Conservation (phyloP, 2,113 vertebrate genomes). For the Dipodomys spectabilis region DNA sequence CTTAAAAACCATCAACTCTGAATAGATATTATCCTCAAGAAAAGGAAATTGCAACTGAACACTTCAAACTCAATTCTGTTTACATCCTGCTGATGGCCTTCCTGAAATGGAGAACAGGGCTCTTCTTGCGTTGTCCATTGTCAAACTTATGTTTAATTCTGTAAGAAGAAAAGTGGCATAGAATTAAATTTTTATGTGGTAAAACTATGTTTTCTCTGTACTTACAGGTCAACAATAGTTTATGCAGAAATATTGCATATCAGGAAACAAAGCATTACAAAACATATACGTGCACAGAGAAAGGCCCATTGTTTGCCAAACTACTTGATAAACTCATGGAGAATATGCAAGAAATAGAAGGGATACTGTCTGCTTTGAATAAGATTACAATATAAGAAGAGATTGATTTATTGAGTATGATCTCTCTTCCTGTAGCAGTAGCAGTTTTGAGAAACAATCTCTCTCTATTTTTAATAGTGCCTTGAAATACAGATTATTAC, state of each 20-base stretch:
- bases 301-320: not conserved
- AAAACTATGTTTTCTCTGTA: conserved; percentile 1
- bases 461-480: not conserved
- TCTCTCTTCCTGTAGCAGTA: not conserved
- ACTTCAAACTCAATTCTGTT: conserved; percentile 54
- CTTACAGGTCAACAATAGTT: not conserved
- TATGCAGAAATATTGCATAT: not conserved
- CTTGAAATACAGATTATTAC: not conserved
- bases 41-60: conserved; percentile 60
- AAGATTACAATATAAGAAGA: not conserved
- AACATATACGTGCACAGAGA: not conserved
- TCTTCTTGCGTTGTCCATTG: not conserved
- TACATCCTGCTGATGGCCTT: not conserved
- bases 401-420: not conserved
- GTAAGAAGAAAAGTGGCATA: not conserved
- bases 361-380: not conserved
- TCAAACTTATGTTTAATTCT: not conserved
- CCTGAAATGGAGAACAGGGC: conserved; percentile 2
- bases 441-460: rapidly evolving
- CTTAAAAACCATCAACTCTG: conserved; percentile 66
- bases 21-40: conserved; percentile 72
- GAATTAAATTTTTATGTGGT: not conserved
- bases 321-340: not conserved
- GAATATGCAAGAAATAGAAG: not conserved
- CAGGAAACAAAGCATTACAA: not conserved